Evolutionary conservation across 2,113 vertebrate genomes (phyloP).

Genomic region (Chitala chitala): DNA sequence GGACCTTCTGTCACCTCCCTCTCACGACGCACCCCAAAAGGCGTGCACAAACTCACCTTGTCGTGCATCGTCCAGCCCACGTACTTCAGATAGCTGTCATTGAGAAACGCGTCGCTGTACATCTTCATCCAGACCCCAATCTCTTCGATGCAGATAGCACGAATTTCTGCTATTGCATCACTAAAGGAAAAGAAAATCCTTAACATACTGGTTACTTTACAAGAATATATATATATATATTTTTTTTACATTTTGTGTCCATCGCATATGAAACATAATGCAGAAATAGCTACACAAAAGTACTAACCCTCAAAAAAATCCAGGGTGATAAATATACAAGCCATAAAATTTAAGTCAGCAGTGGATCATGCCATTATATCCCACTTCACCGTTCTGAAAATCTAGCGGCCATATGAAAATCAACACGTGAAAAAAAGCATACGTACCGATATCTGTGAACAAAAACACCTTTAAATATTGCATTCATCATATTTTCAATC

Average conservation of each 20-base stretch:
- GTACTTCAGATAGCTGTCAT: conserved; percentile 98
- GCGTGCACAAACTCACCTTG: conserved; percentile 72
- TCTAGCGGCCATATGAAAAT: neutral
- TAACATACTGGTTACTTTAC: conserved; percentile 2
- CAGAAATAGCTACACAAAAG: too few species aligned
- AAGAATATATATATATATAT: too few species aligned
- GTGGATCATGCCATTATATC: neutral
- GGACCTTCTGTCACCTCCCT: neutral
- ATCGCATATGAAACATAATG: too few species aligned
- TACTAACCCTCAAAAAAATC: too few species aligned
- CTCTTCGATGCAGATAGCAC: conserved; percentile 97
- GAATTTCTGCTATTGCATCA: conserved; percentile 96
- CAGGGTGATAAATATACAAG: neutral
- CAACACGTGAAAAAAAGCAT: too few species aligned
- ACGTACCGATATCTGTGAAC: conserved; percentile 95
- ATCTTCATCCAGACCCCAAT: conserved; percentile 99
- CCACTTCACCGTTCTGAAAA: neutral
- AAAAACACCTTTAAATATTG: conserved; percentile 99
- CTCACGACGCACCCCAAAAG: neutral
- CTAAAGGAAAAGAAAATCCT: conserved; percentile 52
- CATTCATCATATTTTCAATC: conserved; percentile 99
- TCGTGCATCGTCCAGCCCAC: conserved; percentile 99
- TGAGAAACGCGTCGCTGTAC: conserved; percentile 97
- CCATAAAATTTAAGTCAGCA: neutral
- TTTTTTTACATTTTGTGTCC: too few species aligned